Percentiles rank a stretch among this genome's conserved stretches.
Conservation (phyloP, 2,888 invertebrate genomes). For the Geotrupes spiniger region DNA sequence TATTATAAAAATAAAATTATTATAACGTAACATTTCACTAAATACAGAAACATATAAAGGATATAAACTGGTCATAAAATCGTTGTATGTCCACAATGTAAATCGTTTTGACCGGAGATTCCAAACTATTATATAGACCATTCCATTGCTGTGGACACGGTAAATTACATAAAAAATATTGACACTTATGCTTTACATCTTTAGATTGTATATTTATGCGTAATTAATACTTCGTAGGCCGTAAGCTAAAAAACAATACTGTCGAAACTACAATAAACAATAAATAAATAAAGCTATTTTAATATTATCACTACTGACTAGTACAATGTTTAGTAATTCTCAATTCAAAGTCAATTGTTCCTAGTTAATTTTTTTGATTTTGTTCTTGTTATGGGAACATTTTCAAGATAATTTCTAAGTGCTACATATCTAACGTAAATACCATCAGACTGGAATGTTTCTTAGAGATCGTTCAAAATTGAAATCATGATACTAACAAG, state of each 20-base stretch:
- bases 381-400: background rate
- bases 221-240: conserved; percentile 37
- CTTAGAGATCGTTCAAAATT: conserved; percentile 7
- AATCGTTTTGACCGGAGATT: too few species aligned
- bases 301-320: conserved; percentile 19
- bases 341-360: conserved; percentile 3
- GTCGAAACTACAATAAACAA: conserved; percentile 21
- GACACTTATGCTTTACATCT: conserved; percentile 5
- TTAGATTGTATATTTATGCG: conserved; percentile 4
- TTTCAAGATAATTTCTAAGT: conserved; percentile 1
- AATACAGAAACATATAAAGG: conserved; percentile 14
- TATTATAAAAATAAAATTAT: conserved; percentile 17
- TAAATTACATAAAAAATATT: conserved; percentile 7
- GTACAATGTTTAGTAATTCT: conserved; percentile 15
- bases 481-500: too few species aligned
- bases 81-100: conserved; percentile 17
- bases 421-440: conserved; percentile 19
- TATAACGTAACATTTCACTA: conserved; percentile 7
- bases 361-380: background rate
- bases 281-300: conserved; percentile 25
- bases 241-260: conserved; percentile 34
- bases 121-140: too few species aligned
- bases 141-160: conserved; percentile 1
- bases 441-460: conserved; percentile 18
- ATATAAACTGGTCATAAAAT: conserved; percentile 10